These are phyloP conservation scores for Cydia amplana DNA, from an alignment of 1,140 invertebrate genomes.

Conservation along the genomic window DNA sequence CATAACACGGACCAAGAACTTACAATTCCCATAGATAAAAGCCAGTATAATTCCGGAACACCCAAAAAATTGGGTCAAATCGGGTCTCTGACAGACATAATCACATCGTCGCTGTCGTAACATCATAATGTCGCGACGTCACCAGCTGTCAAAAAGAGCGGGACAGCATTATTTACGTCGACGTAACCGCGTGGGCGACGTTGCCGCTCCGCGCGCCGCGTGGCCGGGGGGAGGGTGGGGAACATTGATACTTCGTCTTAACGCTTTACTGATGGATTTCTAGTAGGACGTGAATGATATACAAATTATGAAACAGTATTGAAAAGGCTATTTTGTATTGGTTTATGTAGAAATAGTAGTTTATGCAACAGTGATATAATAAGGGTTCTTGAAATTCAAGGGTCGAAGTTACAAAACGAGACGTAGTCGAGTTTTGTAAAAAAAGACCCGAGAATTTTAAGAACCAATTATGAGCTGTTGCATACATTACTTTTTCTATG, in stretches of 20 bases:
- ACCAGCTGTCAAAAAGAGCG: background rate
- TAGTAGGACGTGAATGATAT: background rate
- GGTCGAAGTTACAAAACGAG: no score
- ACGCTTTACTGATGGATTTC: slow-evolving; percentile 4
- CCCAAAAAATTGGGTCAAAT: background rate
- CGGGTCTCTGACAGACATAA: background rate
- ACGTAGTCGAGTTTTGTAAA: no score
- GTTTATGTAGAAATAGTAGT: no score
- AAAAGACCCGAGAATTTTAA: no score
- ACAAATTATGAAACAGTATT: background rate
- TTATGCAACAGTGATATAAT: no score
- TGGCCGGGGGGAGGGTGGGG: background rate
- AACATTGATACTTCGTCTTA: slow-evolving; percentile 2
- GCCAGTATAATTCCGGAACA: background rate
- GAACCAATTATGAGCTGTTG: no score
- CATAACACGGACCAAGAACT: no score
- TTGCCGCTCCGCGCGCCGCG: slow-evolving; percentile 4
- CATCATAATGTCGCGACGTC: background rate
- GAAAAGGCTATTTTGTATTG: no score
- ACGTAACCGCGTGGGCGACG: background rate
- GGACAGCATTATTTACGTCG: background rate
- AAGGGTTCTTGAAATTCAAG: no score
- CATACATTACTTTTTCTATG: no score
- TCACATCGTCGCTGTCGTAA: background rate
- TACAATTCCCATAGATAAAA: no score